phyloP scores from a whole-genome alignment of 92 coral and sea anemone genomes.

The Chrysogorgia sp. region DNA sequence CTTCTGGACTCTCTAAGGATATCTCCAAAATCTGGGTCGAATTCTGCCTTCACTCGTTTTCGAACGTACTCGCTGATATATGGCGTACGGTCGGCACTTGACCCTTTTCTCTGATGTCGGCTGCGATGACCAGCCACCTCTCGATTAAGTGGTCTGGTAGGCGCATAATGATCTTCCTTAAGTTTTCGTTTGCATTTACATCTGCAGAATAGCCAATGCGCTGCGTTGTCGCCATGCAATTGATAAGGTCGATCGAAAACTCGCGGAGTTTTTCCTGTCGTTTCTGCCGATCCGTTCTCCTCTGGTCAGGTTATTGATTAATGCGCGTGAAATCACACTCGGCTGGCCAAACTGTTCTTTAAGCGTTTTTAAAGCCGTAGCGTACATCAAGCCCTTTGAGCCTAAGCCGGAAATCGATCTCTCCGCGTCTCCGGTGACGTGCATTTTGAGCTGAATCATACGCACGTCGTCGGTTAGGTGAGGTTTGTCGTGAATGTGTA shows the following conservation, averaged over 20 bases:
- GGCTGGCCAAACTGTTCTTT: slow-evolving; percentile 61
- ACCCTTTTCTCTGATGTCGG: slow-evolving; percentile 47
- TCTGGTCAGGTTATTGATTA: slow-evolving; percentile 38
- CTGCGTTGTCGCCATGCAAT: slow-evolving; percentile 48
- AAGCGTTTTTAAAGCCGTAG: slow-evolving; percentile 53
- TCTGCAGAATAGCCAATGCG: slow-evolving; percentile 38
- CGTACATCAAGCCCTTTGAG: slow-evolving; percentile 55
- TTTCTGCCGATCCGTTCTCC: slow-evolving; percentile 24
- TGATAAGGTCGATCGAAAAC: slow-evolving; percentile 54
- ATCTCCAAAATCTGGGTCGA: slow-evolving; percentile 58
- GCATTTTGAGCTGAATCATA: slow-evolving; percentile 60
- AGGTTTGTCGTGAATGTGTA: slow-evolving; percentile 52
- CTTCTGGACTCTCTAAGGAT: slow-evolving; percentile 30
- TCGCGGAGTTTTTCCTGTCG: slow-evolving; percentile 43
- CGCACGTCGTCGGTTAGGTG: slow-evolving; percentile 51
- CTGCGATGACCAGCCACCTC: slow-evolving; percentile 42
- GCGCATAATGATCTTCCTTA: slow-evolving; percentile 26
- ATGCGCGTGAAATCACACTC: slow-evolving; percentile 52
- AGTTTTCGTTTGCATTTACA: slow-evolving; percentile 58
- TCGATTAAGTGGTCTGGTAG: slow-evolving; percentile 30
- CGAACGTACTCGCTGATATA: slow-evolving; percentile 45
- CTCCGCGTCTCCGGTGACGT: slow-evolving; percentile 51
- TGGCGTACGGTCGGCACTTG: slow-evolving; percentile 36
- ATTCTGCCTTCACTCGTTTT: slow-evolving; percentile 51
- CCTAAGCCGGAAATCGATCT: slow-evolving; percentile 56